Evolutionary conservation across 1,140 invertebrate genomes (phyloP).

Genomic region (Hestina assimilis): DNA sequence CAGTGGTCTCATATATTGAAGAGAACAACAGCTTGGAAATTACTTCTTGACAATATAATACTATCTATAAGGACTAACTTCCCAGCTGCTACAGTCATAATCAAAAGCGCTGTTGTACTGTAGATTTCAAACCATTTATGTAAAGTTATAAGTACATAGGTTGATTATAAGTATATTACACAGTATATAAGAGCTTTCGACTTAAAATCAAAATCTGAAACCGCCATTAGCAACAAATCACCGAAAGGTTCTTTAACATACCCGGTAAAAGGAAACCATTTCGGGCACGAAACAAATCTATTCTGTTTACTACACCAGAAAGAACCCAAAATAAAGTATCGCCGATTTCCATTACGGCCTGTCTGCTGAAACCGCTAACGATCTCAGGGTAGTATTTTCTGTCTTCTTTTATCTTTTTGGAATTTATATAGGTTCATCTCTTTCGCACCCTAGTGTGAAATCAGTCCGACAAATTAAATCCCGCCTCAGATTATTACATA

Average conservation of each 20-base stretch:
- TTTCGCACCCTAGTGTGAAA: constrained; percentile 71
- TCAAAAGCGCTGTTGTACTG: no score
- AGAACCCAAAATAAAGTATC: constrained; percentile 44
- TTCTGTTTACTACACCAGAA: constrained; percentile 47
- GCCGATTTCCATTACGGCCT: constrained; percentile 51
- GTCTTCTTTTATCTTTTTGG: constrained; percentile 24
- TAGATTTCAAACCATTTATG: no score
- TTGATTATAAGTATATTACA: neutral
- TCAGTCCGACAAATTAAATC: constrained; percentile 84
- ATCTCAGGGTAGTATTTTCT: constrained; percentile 31
- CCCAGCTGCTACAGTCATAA: no score
- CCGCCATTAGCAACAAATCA: constrained; percentile 20
- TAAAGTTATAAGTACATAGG: constrained; percentile 15
- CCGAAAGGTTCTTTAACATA: constrained; percentile 2
- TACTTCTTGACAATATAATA: no score
- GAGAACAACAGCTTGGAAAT: no score
- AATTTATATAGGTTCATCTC: constrained; percentile 30
- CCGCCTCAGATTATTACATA: constrained; percentile 83
- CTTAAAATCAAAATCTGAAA: constrained; percentile 18
- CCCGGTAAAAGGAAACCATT: constrained; percentile 22
- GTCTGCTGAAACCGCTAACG: constrained; percentile 59
- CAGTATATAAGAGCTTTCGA: neutral
- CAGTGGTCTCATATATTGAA: no score
- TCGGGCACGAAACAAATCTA: constrained; percentile 40
- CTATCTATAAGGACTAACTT: no score